Base-by-base conservation (phyloP, 2,797 vertebrate genomes). In the Macrochelys suwanniensis region DNA sequence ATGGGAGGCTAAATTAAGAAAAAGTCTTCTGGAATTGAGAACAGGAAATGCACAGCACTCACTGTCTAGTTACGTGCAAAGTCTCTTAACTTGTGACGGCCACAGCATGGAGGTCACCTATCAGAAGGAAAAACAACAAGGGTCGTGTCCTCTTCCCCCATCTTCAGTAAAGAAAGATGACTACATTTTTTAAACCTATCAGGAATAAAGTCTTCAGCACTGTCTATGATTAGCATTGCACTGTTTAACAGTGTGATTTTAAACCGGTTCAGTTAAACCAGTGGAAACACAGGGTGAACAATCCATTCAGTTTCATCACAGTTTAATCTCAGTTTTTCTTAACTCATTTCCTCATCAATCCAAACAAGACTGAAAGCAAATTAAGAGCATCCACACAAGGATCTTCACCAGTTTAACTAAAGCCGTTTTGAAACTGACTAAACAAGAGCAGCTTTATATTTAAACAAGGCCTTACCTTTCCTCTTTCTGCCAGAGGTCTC, bases 91-190 rank as follows among this genome's bases (percentile, higher is more conserved):
- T 74, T 23, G n/a, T 9, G 16, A 74, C 17, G 11, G 21, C 19
- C 68, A 11, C 37, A 56, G 1, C 19, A 0, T 87, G 85, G 92
- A 95, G 95, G 94, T 94, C 80, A 93, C 88, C 94, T 89, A 19
- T 31, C 84, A 84, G 82, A 84, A 86, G 87, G 79, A 71, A 50
- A 2, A 1, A 77, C 1, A 4, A 42, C 37, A 12, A 13, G 68
- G 23, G 17, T 4, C 12, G 49, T 16, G 21, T 79, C 5, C 25
- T 33, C 50, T 42, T 56, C 61, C 26, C 3, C 61, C 31, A 57
- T 57, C 56, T 33, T 65, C 33, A 65, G 13, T 31, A 65, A 25
- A 45, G 11, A 23, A 23, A 42, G 37, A 25, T 1, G 3, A 37
- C 68, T 12, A 3, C 13, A 31, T 71, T 71, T 23, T 65, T n/a